Evolutionary conservation across 2,888 invertebrate genomes (phyloP).

Genomic region (Diploptera punctata): DNA sequence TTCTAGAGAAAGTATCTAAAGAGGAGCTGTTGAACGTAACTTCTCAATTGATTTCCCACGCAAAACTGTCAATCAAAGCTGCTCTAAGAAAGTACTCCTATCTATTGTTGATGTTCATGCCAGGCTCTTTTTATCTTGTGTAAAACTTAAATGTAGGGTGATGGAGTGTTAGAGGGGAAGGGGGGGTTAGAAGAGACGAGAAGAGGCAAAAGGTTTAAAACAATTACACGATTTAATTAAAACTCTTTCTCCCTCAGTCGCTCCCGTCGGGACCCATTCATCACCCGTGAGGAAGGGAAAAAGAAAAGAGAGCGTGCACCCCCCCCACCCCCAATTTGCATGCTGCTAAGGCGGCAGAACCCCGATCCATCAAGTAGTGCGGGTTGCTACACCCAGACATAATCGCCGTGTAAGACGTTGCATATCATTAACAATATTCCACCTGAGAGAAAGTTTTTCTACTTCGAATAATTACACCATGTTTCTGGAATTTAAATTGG

Average conservation of each 20-base stretch:
- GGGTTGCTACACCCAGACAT: conserved; percentile 5
- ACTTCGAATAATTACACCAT: not conserved
- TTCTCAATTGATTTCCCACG: not conserved
- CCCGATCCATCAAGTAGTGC: conserved; percentile 25
- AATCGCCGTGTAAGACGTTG: conserved; percentile 16
- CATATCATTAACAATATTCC: conserved; percentile 22
- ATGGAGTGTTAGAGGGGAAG: conserved; percentile 4
- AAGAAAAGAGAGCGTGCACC: too few species aligned
- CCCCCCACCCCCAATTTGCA: conserved; percentile 36
- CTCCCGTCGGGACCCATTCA: conserved; percentile 56
- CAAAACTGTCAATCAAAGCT: conserved; percentile 5
- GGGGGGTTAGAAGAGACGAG: conserved; percentile 50
- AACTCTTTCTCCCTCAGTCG: conserved; percentile 48
- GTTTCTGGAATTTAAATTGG: not conserved
- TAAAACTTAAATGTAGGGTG: not conserved
- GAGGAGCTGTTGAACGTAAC: too few species aligned
- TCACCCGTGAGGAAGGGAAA: conserved; percentile 48
- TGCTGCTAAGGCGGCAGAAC: conserved; percentile 31
- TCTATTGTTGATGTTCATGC: not conserved
- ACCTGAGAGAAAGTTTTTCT: not conserved
- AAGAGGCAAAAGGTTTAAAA: conserved; percentile 53
- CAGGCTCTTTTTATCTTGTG: not conserved
- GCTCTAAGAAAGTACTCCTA: not conserved
- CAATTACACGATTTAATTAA: conserved; percentile 61
- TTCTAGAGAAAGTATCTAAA: too few species aligned